Base-by-base conservation (phyloP, 2,113 vertebrate genomes). In the Leucosticte australis region DNA sequence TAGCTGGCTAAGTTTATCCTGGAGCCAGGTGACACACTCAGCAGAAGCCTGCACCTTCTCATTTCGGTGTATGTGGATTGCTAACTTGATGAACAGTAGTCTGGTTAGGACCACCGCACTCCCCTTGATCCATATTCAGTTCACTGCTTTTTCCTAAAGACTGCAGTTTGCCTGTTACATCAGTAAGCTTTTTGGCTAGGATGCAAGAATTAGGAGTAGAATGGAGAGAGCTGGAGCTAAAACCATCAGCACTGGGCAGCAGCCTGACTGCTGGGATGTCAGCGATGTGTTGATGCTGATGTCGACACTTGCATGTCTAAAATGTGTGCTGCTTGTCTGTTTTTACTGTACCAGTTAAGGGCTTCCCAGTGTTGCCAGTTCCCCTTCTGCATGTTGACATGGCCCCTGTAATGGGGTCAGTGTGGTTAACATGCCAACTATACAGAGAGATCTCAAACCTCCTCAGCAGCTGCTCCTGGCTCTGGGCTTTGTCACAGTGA, bases 391-490 rank as follows among this genome's bases (percentile, higher is more conserved):
- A 13, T 18, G 47, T 41, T 68, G 55, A 31, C 47, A 27, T 13
- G 26, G 28, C 42, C 47, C 15, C 78, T 20, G 11, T 33, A 26
- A 23, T 4, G 26, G 27, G 50, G 30, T 46, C 37, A 6, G 4
- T 0, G 1, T 35, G 15, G 64, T 74, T 59, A n/a, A 60, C 11
- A 3, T 3, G 20, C 55, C 7, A 18, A 3, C n/a, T 12, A 0
- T 10, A 33, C 20, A 37, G 28, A 1, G 4, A 3, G 19, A 5
- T 57, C 74, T 52, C 41, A 22, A 13, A 50, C 17, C 33, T 63
- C 30, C 33, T 5, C 9, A 71, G 49, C 49, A 44, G 76, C 11
- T 30, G 20, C 28, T 62, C 11, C 41, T 13, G 9, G 33, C 30
- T 23, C 53, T 10, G 30, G 63, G 59, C 28, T 65, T 41, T 55